Conservation (phyloP, 2,797 vertebrate genomes). For the Hipposideros larvatus region DNA sequence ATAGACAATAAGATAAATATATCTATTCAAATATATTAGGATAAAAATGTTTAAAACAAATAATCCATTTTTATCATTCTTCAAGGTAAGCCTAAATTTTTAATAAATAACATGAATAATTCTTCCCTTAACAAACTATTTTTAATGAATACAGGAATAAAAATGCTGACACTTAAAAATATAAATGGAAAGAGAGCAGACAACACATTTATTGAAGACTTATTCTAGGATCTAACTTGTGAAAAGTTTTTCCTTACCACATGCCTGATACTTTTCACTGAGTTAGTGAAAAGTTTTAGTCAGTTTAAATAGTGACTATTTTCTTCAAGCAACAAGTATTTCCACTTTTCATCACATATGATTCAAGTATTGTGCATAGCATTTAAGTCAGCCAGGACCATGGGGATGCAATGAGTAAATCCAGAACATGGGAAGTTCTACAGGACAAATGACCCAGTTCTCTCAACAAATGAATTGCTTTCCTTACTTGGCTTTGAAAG, state of each 20-base stretch:
- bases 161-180: constrained; percentile 68
- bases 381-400: not conserved
- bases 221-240: constrained; percentile 54
- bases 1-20: constrained; percentile 69
- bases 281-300: constrained; percentile 4
- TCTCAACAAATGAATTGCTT: constrained; percentile 32
- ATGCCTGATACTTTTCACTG: constrained; percentile 30
- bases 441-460: not conserved
- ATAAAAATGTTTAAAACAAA: constrained; percentile 73
- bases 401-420: not conserved
- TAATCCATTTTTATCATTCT: constrained; percentile 69
- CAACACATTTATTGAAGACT: constrained; percentile 8
- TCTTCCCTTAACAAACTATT: constrained; percentile 40
- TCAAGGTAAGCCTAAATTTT: constrained; percentile 72
- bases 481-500: constrained; percentile 39
- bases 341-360: not conserved
- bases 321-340: not conserved
- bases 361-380: not conserved
- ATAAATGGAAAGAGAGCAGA: constrained; percentile 34
- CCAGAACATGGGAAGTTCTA: not conserved
- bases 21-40: constrained; percentile 65
- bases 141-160: constrained; percentile 61
- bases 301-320: not conserved
- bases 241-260: not conserved
- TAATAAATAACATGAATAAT: constrained; percentile 65